Conservation (phyloP, 2,113 vertebrate genomes). For the Aegotheles bennettii region DNA sequence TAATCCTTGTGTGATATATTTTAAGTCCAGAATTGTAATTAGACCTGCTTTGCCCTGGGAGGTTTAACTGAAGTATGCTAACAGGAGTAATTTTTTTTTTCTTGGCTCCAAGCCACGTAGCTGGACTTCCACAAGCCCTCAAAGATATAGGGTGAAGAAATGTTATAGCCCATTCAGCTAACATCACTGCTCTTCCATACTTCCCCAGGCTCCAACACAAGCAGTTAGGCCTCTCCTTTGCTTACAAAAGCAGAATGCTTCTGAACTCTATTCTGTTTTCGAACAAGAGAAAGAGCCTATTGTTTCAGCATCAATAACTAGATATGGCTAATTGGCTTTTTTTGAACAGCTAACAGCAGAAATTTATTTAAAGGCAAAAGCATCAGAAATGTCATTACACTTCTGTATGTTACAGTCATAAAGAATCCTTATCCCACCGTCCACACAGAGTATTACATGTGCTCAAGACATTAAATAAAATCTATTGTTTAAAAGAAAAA, state of each 20-base stretch:
- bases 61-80: neutral
- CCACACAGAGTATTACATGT: neutral
- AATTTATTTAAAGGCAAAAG: neutral
- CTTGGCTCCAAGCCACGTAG: neutral
- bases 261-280: neutral
- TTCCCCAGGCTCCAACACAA: neutral
- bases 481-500: neutral
- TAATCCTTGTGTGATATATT: neutral
- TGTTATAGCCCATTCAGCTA: neutral
- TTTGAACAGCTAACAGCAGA: neutral
- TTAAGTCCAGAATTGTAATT: slow-evolving; percentile 18
- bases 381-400: neutral
- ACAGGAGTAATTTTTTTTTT: neutral
- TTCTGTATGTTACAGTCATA: neutral
- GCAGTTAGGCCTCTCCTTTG: neutral
- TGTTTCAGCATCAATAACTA: neutral
- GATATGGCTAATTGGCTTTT: neutral
- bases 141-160: neutral
- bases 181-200: neutral
- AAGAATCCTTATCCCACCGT: neutral
- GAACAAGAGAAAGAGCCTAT: neutral
- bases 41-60: neutral
- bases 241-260: neutral
- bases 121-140: neutral
- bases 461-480: neutral